Conservation (phyloP, 2,888 invertebrate genomes). For the Pammene aurita region DNA sequence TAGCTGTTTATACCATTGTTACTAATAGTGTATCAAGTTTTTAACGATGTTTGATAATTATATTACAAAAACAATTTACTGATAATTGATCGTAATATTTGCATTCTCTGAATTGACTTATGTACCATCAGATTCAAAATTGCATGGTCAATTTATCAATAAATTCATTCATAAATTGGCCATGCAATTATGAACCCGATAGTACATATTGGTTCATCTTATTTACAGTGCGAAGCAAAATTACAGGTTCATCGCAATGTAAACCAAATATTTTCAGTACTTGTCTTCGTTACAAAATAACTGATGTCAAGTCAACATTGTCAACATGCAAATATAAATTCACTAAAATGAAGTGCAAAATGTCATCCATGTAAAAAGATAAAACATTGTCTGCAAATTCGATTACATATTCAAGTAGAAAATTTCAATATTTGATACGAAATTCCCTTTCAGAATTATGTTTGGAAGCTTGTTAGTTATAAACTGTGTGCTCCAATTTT, state of each 20-base stretch:
- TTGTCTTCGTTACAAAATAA: not conserved
- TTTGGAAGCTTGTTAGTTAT: constrained; percentile 14
- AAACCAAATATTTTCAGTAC: constrained; percentile 10
- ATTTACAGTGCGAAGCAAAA: not conserved
- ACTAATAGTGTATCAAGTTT: constrained; percentile 2
- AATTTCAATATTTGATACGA: constrained; percentile 18
- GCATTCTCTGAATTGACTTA: not conserved
- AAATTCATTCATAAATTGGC: too few relatives aligned
- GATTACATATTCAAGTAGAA: constrained; percentile 19
- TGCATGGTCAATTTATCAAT: too few relatives aligned
- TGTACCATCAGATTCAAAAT: too few relatives aligned
- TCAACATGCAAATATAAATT: constrained; percentile 10
- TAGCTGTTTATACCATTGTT: not conserved
- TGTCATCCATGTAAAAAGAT: constrained; percentile 5
- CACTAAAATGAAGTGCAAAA: constrained; percentile 21
- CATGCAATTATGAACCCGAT: too few relatives aligned
- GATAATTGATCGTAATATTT: constrained; percentile 2
- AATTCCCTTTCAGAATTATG: constrained; percentile 25
- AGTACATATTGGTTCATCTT: not conserved
- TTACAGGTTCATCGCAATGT: not conserved
- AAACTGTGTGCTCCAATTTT: constrained; percentile 27
- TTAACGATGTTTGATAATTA: not conserved
- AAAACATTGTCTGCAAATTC: constrained; percentile 21
- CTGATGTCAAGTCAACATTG: too few relatives aligned
- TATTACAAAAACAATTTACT: constrained; percentile 8